A percentile compares a stretch with the other conserved stretches of the same genome.
Evolutionary conservation across 2,797 vertebrate species (phyloP).

Genomic region (Sebastes goodei): DNA sequence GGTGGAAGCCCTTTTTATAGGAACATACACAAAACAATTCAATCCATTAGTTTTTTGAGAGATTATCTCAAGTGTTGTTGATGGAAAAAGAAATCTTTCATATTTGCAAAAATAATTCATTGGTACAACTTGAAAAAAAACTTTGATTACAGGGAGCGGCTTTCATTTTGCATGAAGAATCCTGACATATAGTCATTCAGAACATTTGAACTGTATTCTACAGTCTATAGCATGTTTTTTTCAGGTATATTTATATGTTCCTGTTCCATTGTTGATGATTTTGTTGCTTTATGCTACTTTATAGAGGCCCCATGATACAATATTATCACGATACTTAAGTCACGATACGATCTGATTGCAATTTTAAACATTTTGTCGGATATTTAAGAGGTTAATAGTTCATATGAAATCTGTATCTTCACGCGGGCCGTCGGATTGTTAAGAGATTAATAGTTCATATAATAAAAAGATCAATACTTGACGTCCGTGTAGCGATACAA

Average conservation of each 20-base stretch:
- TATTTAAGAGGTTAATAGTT: no score
- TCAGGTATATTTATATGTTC: no score
- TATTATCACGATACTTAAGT: no score
- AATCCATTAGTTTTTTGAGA: background rate
- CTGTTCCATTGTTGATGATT: background rate
- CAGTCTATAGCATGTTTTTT: background rate
- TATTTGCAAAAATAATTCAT: background rate
- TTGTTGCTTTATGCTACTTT: background rate
- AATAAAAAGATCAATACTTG: no score
- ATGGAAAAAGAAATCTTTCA: background rate
- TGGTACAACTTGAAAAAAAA: background rate
- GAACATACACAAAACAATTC: background rate
- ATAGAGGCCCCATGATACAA: no score
- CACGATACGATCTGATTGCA: no score
- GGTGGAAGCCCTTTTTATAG: background rate
- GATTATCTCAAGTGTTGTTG: background rate
- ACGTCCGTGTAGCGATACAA: no score
- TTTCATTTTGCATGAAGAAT: background rate
- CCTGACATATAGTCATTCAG: no score
- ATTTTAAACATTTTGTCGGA: no score
- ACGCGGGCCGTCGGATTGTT: no score
- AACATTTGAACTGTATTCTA: background rate
- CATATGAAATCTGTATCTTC: no score
- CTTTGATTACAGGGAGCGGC: background rate
- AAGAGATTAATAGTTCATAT: no score